These are phyloP conservation scores for Acholoe squamosa DNA, from an alignment of 2,888 invertebrate genomes.

Conservation along the genomic window DNA sequence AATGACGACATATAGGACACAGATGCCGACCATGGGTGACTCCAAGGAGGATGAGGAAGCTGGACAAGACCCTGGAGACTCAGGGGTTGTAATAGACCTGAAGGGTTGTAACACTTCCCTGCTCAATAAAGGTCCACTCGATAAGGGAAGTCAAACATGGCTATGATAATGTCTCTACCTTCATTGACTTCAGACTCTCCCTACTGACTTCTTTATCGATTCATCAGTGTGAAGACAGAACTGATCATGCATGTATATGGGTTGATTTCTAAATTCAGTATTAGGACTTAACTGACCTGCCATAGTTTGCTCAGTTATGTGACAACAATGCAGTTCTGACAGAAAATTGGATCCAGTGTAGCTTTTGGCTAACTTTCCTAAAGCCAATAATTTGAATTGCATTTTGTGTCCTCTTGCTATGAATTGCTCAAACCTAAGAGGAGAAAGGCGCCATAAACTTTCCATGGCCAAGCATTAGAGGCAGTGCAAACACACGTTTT, in stretches of 20 bases:
- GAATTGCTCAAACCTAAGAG: too few relatives aligned
- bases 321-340: too few relatives aligned
- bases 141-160: not conserved
- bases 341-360: too few relatives aligned
- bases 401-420: too few relatives aligned
- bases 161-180: conserved; percentile 23
- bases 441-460: too few relatives aligned
- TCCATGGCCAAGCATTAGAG: too few relatives aligned
- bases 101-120: conserved; percentile 12
- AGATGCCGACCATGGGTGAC: not conserved
- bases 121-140: not conserved
- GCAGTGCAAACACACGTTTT: too few relatives aligned
- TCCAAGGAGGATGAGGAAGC: not conserved
- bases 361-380: too few relatives aligned
- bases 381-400: too few relatives aligned
- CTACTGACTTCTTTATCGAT: not conserved
- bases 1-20: not conserved
- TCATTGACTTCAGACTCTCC: not conserved
- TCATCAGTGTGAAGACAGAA: not conserved
- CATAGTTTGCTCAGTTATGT: too few relatives aligned
- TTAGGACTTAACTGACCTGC: not conserved
- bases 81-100: conserved; percentile 59
- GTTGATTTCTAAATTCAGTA: not conserved
- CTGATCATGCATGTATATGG: not conserved
- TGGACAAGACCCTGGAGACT: conserved; percentile 60